These are phyloP conservation scores for Origma solitaria DNA, from an alignment of 2,113 vertebrate genomes.

Conservation along the genomic window DNA sequence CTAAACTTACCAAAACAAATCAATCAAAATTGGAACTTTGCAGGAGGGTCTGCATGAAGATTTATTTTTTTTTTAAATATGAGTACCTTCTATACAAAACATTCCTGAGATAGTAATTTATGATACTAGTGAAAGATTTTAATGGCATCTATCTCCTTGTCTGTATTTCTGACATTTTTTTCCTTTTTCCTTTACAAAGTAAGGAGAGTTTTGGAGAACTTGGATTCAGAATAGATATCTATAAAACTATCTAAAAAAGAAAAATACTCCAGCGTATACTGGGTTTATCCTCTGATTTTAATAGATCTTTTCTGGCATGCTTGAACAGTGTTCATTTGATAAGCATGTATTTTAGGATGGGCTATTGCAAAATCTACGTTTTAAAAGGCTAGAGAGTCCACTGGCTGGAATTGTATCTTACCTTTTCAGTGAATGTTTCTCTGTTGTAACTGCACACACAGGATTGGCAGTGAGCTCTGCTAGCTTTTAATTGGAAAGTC, in stretches of 20 bases:
- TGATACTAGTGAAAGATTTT: neutral
- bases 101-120: neutral
- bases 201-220: neutral
- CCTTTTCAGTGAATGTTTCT: neutral
- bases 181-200: neutral
- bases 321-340: neutral
- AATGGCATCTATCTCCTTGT: rapidly evolving
- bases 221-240: neutral
- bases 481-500: neutral
- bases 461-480: neutral
- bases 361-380: neutral
- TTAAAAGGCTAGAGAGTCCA: neutral
- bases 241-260: no score
- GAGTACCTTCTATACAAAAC: neutral
- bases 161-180: neutral
- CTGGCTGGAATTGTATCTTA: neutral
- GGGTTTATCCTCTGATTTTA: neutral
- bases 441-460: neutral
- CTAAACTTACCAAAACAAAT: neutral
- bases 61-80: neutral
- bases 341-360: neutral
- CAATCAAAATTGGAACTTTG: neutral
- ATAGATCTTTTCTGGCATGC: neutral
- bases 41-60: neutral
- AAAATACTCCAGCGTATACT: neutral